Base-by-base conservation (phyloP, 2,797 vertebrate genomes). In the Ispidina lecontei region DNA sequence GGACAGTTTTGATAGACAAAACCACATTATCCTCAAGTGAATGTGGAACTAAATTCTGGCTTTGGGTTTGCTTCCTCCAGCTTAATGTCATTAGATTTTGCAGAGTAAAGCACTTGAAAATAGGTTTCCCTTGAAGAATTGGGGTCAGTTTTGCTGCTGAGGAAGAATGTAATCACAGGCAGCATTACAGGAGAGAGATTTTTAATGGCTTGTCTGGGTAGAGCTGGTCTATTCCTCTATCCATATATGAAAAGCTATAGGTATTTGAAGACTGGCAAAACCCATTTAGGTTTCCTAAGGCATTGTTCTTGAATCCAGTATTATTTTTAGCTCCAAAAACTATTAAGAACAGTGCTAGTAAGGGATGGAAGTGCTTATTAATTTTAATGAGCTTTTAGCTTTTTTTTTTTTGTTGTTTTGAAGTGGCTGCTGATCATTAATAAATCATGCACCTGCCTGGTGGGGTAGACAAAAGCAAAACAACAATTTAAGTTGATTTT, bases 351-450 rank as follows among this genome's bases (percentile, higher is more conserved):
- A 88, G 14, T 69, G 49, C 39, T 78, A 69, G n/a, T 52, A 84
- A 79, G 49, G 13, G 8, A 87, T 89, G 25, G 29, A 92, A 85
- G 43, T 60, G 16, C 49, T 82, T 55, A 87, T 89, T 82, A 84
- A 94, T 90, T 92, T 95, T 89, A 94, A 94, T 87, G 75, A 91
- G 59, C 74, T 89, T 87, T 86, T 80, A 85, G 77, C 68, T 80
- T 71, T 11, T 26, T 41, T 44, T 52, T 56, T 62, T 12, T 55
- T 43, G 69, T 75, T 63, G 4, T 43, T 72, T 75, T 63, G 4
- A 65, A 87, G 62, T 55, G 39, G 12, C 28, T 88, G 60, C 8
- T 56, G n/a, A 25, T 72, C 71, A 86, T 88, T 71, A 92, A 90
- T 94, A 90, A 87, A 41, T 87, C 64, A 94, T 65, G 28, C 47